Conservation (phyloP, 2,888 invertebrate genomes). For the Eretmocerus hayati region DNA sequence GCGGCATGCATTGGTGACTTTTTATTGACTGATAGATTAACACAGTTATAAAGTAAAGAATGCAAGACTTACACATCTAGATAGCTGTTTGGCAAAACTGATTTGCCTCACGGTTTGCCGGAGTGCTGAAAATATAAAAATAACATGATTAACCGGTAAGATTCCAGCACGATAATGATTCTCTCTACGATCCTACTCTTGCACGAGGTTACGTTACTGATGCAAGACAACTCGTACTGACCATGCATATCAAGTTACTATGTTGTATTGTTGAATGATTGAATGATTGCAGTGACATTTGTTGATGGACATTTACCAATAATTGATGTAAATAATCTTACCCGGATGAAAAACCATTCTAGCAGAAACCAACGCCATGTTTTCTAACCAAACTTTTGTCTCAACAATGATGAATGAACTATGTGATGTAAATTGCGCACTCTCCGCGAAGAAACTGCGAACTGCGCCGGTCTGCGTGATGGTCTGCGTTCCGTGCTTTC, state of each 20-base stretch:
- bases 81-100: conserved; percentile 40
- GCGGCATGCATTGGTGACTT: too few species aligned
- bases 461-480: too few species aligned
- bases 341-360: conserved; percentile 39
- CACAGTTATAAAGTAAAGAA: background rate
- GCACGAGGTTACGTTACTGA: conserved; percentile 6
- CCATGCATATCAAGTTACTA: background rate
- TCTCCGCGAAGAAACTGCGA: too few species aligned
- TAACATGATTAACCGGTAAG: background rate
- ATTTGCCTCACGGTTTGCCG: conserved; percentile 46
- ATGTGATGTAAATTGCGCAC: too few species aligned
- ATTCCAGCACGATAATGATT: background rate
- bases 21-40: too few species aligned
- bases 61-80: conserved; percentile 40
- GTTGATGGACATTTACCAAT: background rate
- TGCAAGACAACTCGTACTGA: background rate
- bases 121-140: conserved; percentile 44
- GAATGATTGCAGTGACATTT: background rate
- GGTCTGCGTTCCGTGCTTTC: too few species aligned
- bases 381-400: conserved; percentile 23
- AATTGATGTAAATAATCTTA: conserved; percentile 27
- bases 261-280: background rate
- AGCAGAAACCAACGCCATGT: conserved; percentile 41
- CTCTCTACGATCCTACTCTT: background rate
- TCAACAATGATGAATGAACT: background rate